Percentiles rank a stretch among this genome's conserved stretches.
phyloP scores from a whole-genome alignment of 2,888 invertebrate species.

The Apamea anceps region DNA sequence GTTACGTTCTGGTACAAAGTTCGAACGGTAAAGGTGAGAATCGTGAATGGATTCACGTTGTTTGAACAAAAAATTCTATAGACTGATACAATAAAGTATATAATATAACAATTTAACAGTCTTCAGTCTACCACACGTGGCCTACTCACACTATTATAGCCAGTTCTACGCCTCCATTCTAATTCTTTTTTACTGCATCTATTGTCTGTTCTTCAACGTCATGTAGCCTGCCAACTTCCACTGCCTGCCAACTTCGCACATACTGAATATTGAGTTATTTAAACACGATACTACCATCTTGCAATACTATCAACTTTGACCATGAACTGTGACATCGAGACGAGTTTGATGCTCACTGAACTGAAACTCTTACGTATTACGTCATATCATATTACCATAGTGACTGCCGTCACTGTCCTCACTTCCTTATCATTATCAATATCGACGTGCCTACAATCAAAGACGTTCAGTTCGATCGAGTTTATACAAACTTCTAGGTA shows the following conservation, averaged over 20 bases:
- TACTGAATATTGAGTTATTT: neutral
- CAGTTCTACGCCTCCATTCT: neutral
- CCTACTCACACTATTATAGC: neutral
- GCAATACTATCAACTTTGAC: neutral
- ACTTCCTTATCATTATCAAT: neutral
- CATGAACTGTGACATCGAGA: slow-evolving; percentile 33
- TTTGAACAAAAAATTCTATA: slow-evolving; percentile 21
- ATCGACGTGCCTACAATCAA: neutral
- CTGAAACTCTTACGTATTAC: slow-evolving; percentile 15
- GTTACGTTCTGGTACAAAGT: slow-evolving; percentile 1
- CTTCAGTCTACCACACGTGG: neutral
- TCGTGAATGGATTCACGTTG: slow-evolving; percentile 40
- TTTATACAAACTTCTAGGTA: neutral
- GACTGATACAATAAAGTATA: too few relatives aligned
- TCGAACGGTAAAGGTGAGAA: slow-evolving; percentile 30
- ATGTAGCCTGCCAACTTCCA: neutral
- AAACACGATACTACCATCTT: neutral
- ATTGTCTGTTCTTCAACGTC: neutral
- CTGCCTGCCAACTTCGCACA: neutral
- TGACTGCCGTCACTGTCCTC: neutral
- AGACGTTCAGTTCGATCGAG: neutral
- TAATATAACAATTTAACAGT: neutral
- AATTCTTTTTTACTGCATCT: neutral
- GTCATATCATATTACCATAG: slow-evolving; percentile 1
- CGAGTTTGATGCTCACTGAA: slow-evolving; percentile 12